Evolutionary conservation across 2,888 invertebrate genomes (phyloP), one percentile per base, ranked within the genome.

Genomic region (Polyommatus icarus): DNA sequence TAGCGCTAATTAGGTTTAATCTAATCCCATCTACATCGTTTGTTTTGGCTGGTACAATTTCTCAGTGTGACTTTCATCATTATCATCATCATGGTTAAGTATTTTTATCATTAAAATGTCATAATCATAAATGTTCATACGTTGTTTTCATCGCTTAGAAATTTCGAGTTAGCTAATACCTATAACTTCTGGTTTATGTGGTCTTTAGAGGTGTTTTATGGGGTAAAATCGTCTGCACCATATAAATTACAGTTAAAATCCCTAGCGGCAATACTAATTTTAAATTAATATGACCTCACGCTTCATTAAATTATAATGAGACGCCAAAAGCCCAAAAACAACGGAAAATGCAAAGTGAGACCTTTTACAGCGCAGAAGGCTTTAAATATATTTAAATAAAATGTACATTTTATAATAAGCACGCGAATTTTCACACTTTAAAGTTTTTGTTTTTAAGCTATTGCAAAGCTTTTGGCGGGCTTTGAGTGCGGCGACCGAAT

Each of bases 221-320:
- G 12, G 29, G 18, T 67, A 0, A 67, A 32, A 67, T 6, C 15
- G 15, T 67, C 20, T 15, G 29, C 6, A 67, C 67, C 29, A 67
- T 67, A 67, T 67, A 32, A 18, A 67, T 67, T 18, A 67, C 67
- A 67, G 15, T 67, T 29, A 6, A 67, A 67, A 67, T 67, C 18
- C 29, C 6, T 32, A 67, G 29, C 29, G 1, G 29, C 7, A 67
- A 15, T 29, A 67, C 67, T 67, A 67, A 72, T 72, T 40, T 72
- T 40, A 72, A 72, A 40, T 72, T 36, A 40, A 72, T 72, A 40
- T 40, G 8, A 72, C 40, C 72, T 67, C 72, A 72, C 72, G 20
- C 20, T 40, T 72, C 40, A 40, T 72, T 40, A 72, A 40, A 72
- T 72, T 36, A 36, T 72, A 72, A 72, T 72, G 40, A 40, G 72